A percentile compares a stretch with the other conserved stretches of the same genome.
Evolutionary conservation across 2,113 vertebrate species (phyloP).

Genomic region (Oophaga pumilio): DNA sequence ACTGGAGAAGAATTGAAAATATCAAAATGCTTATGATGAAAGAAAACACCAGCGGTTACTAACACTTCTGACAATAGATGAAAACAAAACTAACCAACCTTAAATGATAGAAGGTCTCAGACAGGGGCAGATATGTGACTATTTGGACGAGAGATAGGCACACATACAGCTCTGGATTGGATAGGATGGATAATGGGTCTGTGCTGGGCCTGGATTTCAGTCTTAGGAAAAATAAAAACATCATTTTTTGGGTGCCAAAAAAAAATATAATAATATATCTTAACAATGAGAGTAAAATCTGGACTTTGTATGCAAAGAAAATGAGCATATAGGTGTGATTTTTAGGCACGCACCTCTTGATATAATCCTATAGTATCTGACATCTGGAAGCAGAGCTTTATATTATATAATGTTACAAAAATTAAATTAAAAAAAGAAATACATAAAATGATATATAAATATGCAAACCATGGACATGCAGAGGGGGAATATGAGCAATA

Average conservation of each 20-base stretch:
- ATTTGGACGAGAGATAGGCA: not conserved
- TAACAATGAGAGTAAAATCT: not conserved
- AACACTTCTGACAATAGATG: not conserved
- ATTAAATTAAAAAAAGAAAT: not conserved
- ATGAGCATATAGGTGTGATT: not conserved
- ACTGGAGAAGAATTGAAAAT: conserved; percentile 62
- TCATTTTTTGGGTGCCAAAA: not conserved
- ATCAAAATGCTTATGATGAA: not conserved
- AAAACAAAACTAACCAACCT: not conserved
- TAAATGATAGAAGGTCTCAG: not conserved
- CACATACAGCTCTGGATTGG: not conserved
- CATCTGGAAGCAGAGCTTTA: not conserved
- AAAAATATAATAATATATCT: not conserved
- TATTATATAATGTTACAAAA: not conserved
- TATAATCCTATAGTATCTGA: conserved; percentile 9
- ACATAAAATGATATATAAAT: not conserved
- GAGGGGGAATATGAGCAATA: not conserved
- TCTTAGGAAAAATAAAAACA: not conserved
- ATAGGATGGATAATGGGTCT: not conserved
- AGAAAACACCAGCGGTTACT: not conserved
- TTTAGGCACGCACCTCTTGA: not conserved
- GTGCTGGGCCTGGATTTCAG: not conserved
- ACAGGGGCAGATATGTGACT: not conserved
- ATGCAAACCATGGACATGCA: not conserved
- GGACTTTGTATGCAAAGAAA: not conserved